Percentiles rank a stretch among this genome's conserved stretches.
Evolutionary conservation across 2,888 invertebrate species (phyloP).

Genomic region (Platypus cylindrus): DNA sequence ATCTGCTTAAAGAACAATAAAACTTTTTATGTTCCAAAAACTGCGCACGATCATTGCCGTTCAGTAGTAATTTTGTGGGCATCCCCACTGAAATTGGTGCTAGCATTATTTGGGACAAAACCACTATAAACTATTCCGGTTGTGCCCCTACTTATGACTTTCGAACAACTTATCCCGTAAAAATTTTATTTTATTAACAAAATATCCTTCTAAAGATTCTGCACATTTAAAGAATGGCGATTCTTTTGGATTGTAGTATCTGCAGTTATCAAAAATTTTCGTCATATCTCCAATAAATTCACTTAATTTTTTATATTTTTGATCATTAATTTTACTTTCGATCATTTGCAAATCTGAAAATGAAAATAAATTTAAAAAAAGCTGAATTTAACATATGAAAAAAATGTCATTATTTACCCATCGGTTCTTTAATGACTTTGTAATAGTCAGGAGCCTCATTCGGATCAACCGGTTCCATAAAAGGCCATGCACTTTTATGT

Average conservation of each 20-base stretch:
- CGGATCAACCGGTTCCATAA: constrained; percentile 93
- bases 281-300: constrained; percentile 97
- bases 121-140: too few relatives aligned
- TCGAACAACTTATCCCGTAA: constrained; percentile 74
- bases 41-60: too few relatives aligned
- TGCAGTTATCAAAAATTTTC: constrained; percentile 97
- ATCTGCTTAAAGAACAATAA: too few relatives aligned
- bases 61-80: too few relatives aligned
- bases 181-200: constrained; percentile 85
- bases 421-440: constrained; percentile 88
- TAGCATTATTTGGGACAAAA: too few relatives aligned
- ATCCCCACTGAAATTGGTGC: too few relatives aligned
- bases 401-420: constrained; percentile 56
- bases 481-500: constrained; percentile 96
- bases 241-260: constrained; percentile 92
- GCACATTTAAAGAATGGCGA: constrained; percentile 95
- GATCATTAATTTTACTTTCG: constrained; percentile 72
- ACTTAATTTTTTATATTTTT: constrained; percentile 72
- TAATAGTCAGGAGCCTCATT: constrained; percentile 95
- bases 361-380: constrained; percentile 10
- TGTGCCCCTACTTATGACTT: constrained; percentile 33
- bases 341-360: constrained; percentile 83
- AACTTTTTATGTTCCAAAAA: too few relatives aligned
- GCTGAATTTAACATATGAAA: background rate
- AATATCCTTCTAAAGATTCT: constrained; percentile 87